A percentile compares a stretch with the other conserved stretches of the same genome.
These are phyloP conservation scores for Anoplolepis gracilipes DNA, from an alignment of 1,140 invertebrate genomes.

Conservation along the genomic window DNA sequence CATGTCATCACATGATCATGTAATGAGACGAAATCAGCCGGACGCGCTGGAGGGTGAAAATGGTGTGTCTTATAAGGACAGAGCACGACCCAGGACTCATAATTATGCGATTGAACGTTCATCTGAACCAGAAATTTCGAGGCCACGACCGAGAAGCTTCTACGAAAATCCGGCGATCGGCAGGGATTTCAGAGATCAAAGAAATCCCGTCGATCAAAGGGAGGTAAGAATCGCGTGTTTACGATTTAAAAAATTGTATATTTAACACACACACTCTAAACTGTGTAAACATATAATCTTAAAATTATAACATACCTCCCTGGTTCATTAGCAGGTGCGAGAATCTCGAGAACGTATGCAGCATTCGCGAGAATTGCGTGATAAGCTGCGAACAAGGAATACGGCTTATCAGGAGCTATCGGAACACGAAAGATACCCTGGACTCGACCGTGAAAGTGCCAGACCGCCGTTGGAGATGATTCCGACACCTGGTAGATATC, in stretches of 20 bases:
- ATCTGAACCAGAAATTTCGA: slow-evolving; percentile 78
- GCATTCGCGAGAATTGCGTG: slow-evolving; percentile 74
- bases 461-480: slow-evolving; percentile 83
- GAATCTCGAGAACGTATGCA: slow-evolving; percentile 75
- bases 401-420: slow-evolving; percentile 86
- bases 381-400: slow-evolving; percentile 77
- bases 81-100: slow-evolving; percentile 80
- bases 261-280: neutral
- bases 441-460: slow-evolving; percentile 87
- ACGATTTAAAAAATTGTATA: neutral
- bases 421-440: slow-evolving; percentile 86
- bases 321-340: slow-evolving; percentile 67
- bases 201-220: slow-evolving; percentile 77
- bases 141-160: slow-evolving; percentile 83
- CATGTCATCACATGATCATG: slow-evolving; percentile 75
- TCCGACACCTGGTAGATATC: slow-evolving; percentile 83
- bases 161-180: slow-evolving; percentile 81
- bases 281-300: neutral
- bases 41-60: slow-evolving; percentile 79
- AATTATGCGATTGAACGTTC: slow-evolving; percentile 79
- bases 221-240: slow-evolving; percentile 71
- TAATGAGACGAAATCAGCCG: slow-evolving; percentile 79
- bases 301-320: neutral
- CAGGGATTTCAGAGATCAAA: slow-evolving; percentile 80
- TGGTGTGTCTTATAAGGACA: slow-evolving; percentile 76